Percentiles rank a stretch among this genome's conserved stretches.
Evolutionary conservation across 2,113 vertebrate genomes (phyloP).

Genomic region (Pteropus alecto): DNA sequence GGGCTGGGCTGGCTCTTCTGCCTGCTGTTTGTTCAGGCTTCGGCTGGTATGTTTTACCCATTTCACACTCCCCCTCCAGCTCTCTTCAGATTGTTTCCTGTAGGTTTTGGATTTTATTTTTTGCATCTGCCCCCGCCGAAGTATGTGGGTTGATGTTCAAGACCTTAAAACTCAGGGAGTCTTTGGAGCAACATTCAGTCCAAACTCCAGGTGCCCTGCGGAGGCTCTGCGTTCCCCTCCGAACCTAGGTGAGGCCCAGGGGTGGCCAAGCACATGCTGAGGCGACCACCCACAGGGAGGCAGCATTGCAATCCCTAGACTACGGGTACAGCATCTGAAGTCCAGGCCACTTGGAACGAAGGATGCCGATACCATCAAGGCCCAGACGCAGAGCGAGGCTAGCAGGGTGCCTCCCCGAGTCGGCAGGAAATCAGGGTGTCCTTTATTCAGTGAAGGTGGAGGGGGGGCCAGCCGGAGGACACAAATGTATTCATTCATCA

Average conservation of each 20-base stretch:
- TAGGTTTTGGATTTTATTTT: conserved; percentile 19
- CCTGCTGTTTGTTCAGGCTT: background rate
- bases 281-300: background rate
- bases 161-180: conserved; percentile 34
- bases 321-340: background rate
- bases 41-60: conserved; percentile 25
- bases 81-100: conserved; percentile 31
- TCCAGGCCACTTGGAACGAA: background rate
- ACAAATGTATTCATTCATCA: background rate
- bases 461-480: background rate
- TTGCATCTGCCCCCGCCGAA: conserved; percentile 20
- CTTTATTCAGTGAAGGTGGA: background rate
- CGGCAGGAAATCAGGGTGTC: background rate
- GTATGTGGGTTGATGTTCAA: conserved; percentile 34
- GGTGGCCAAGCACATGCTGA: background rate
- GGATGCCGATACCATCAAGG: accelerated
- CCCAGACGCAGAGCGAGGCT: background rate
- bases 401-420: accelerated
- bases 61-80: background rate
- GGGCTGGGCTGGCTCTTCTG: background rate
- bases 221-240: background rate
- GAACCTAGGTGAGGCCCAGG: background rate
- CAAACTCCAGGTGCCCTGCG: background rate
- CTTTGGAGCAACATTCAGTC: conserved; percentile 43
- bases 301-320: accelerated